Evolutionary conservation across 2,797 vertebrate species (phyloP).

Genomic region (Streptopelia turtur): DNA sequence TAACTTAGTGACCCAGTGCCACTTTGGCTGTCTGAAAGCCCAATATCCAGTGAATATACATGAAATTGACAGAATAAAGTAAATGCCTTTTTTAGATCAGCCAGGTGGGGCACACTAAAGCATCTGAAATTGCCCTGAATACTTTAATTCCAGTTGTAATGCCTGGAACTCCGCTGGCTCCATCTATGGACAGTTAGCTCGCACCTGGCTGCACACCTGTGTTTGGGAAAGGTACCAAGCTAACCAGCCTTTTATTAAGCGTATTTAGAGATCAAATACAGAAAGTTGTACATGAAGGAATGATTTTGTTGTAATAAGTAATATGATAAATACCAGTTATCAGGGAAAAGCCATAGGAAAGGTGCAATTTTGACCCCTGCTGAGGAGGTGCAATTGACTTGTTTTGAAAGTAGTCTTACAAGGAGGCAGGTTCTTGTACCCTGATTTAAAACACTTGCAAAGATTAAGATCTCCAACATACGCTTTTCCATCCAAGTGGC

Average conservation of each 20-base stretch:
- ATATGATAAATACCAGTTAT: not conserved
- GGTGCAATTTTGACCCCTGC: not conserved
- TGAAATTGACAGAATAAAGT: not conserved
- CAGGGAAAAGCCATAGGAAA: not conserved
- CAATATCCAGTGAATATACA: not conserved
- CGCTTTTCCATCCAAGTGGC: not conserved
- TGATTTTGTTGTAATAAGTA: not conserved
- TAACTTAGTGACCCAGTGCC: not conserved
- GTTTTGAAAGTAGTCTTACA: not conserved
- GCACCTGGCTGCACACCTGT: conserved; percentile 18
- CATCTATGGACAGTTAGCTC: not conserved
- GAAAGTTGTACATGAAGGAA: not conserved
- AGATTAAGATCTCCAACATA: not conserved
- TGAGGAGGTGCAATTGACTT: not conserved
- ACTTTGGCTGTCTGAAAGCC: not conserved
- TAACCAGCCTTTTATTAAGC: not conserved
- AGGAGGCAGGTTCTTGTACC: not conserved
- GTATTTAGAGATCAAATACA: not conserved
- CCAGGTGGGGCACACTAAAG: not conserved
- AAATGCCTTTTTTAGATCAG: not conserved
- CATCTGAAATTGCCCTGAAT: not conserved
- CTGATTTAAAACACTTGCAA: not conserved
- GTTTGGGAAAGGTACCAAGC: not conserved
- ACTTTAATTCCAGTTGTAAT: not conserved
- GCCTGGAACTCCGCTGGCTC: not conserved